Base-by-base conservation (phyloP, 2,113 vertebrate species). In the Eulemur macaco region DNA sequence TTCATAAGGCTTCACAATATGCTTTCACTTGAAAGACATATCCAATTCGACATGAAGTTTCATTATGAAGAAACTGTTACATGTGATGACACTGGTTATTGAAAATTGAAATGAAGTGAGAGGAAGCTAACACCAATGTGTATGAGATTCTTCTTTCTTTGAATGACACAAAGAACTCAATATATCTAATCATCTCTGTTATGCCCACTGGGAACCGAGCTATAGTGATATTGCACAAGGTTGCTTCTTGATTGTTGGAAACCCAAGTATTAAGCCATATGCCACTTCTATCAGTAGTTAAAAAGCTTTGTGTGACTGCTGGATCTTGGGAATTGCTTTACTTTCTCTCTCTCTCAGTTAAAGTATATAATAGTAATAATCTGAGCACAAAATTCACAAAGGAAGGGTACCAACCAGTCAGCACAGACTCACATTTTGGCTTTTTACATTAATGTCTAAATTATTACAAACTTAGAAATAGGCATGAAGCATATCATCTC, bases 101-200 rank as follows among this genome's bases (percentile, higher is more conserved):
- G 98, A 98, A 98, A 99, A 98, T 97, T 98, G 98, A 98, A 98
- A 98, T 98, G 97, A 98, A 98, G 97, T 98, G 98, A 98, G 86
- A 98, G 96, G 97, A 98, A 98, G 97, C 97, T 97, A 97, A 98
- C 95, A 97, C 86, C 95, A 98, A 96, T 29, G 86, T 86, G 89
- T 97, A 97, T 97, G 95, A 98, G 98, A 98, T 98, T 98, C 97
- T 98, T 88, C 95, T 98, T 98, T 95, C 97, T 98, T 97, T 98
- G 98, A 98, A 97, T 97, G 98, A 98, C 97, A 98, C 81, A 91
- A 97, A 94, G 96, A 98, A 98, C 98, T 98, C 98, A 98, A 98
- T 98, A 98, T 97, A 98, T 97, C 98, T 98, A 98, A 98, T 98
- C 97, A 98, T 98, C 97, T 98, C 97, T 95, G 96, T 97, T 98